A percentile compares a stretch with the other conserved stretches of the same genome.
These are phyloP conservation scores for Epirrhoe alternata DNA, from an alignment of 2,888 invertebrate species.

Conservation along the genomic window DNA sequence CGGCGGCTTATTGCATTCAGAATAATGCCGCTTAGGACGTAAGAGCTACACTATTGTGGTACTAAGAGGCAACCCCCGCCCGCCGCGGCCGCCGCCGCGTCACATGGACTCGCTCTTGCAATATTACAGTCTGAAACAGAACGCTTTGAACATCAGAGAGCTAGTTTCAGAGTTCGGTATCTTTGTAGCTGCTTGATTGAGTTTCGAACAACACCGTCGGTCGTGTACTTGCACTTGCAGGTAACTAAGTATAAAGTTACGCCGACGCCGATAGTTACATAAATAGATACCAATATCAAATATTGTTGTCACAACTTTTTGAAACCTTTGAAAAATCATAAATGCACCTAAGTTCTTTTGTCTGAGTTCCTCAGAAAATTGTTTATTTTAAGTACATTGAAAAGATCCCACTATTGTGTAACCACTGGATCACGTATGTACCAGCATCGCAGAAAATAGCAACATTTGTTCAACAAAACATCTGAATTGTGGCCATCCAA, in stretches of 20 bases:
- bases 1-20: neutral
- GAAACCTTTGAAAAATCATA: neutral
- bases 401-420: neutral
- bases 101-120: neutral
- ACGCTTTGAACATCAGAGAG: neutral
- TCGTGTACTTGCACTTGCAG: neutral
- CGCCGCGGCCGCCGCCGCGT: neutral
- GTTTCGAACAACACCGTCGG: neutral
- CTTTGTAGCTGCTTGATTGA: neutral
- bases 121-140: neutral
- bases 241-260: neutral
- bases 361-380: too few relatives aligned
- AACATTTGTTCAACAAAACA: conserved; percentile 2
- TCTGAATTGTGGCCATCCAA: conserved; percentile 8
- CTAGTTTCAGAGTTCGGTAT: neutral
- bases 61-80: neutral
- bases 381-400: neutral
- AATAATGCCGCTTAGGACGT: neutral
- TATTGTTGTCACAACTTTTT: neutral
- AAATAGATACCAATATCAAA: neutral
- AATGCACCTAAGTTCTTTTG: neutral
- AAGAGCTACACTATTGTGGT: neutral
- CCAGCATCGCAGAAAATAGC: conserved; percentile 3
- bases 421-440: neutral
- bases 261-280: neutral